A percentile compares a stretch with the other conserved stretches of the same genome.
Evolutionary conservation across 2,113 vertebrate genomes (phyloP).

Genomic region (Desmodus rotundus): DNA sequence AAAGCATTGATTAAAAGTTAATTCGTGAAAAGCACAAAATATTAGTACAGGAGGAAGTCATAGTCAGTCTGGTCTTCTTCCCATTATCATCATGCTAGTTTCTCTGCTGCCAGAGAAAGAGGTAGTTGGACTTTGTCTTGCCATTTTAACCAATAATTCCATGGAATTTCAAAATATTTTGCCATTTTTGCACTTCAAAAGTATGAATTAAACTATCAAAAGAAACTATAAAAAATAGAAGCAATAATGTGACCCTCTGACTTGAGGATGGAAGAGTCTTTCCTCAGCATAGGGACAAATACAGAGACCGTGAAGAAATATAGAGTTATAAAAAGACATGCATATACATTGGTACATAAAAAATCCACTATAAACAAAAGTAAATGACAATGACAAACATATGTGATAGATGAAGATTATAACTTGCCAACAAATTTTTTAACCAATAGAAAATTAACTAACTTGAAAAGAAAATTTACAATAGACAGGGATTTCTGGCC

Average conservation of each 20-base stretch:
- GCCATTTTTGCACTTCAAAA: neutral
- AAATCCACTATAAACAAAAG: neutral
- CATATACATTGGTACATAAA: neutral
- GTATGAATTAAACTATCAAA: neutral
- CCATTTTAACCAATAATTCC: neutral
- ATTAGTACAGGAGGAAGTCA: neutral
- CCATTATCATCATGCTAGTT: neutral
- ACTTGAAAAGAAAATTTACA: neutral
- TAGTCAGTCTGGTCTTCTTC: neutral
- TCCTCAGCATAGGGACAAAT: neutral
- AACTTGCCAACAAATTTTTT: neutral
- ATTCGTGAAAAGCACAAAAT: neutral
- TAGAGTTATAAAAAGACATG: neutral
- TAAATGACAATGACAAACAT: neutral
- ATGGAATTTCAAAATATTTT: neutral
- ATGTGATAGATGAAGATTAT: neutral
- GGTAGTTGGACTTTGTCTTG: neutral
- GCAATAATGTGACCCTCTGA: neutral
- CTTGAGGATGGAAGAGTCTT: neutral
- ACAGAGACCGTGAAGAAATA: neutral
- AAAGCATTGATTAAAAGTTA: neutral
- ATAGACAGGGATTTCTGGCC: too few species aligned
- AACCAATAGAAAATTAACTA: neutral
- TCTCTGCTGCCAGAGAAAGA: neutral
- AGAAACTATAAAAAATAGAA: neutral